Base-by-base conservation (phyloP, 2,797 vertebrate genomes). In the Argyrosomus regius region DNA sequence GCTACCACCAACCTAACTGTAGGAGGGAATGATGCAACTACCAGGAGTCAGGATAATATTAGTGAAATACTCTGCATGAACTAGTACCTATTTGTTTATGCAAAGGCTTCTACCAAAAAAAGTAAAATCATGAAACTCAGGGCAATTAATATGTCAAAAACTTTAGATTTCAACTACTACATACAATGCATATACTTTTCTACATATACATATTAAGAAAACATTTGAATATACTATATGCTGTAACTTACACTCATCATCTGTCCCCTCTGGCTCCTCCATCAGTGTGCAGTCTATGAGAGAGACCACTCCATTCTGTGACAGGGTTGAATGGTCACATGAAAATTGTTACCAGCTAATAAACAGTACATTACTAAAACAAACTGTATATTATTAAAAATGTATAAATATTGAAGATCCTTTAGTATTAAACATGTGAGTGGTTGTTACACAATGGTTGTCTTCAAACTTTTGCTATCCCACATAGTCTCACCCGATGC, bases 241-340 rank as follows among this genome's bases (percentile, higher is more conserved):
- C 17, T 3, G 61, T 41, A 69, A 93, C 97, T 84, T 84, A 99
- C 98, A 92, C 43, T 99, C 98, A 69, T 99, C 98, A 0, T 99
- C 98, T 0, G 96, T 94, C 71, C 95, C 96, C 90, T 99, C 98
- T 0, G 96, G 93, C 50, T 99, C 98, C 91, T 99, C 98, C 88
- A 99, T 91, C 88, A 99, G 94, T 3, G 98, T 99, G 94, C 98
- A 98, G 94, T 99, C 98, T 2, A 99, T 99, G 86, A 99, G 97
- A 0, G 98, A 99, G 67, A 98, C 94, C 17, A 98, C 97, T 1
- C 98, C 98, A 0, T 99, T 99, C 98, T 99, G 92, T 10, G 39
- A 77, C 26, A 60, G 31, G 49, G 57, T 46, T 63, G 1, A 83
- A 73, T 72, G 50, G 69, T 80, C 46, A 80, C 48, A 71, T 3